Base-by-base conservation (phyloP, 1,140 invertebrate genomes). In the Drosophila ambigua region DNA sequence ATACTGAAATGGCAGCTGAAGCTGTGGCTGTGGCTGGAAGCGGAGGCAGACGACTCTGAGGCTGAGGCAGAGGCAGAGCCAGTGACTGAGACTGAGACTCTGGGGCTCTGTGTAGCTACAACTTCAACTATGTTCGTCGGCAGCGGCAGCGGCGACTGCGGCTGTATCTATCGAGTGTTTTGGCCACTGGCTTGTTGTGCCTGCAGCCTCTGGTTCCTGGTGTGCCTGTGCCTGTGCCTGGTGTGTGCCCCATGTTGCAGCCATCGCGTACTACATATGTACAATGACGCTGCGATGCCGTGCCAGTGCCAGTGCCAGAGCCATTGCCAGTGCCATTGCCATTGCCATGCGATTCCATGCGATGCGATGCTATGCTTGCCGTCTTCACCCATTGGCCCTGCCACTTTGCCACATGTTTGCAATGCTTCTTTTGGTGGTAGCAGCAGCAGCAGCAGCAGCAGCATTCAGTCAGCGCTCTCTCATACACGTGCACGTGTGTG, bases 101-200 rank as follows among this genome's bases (percentile, higher is more conserved):
- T 16, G 58, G 24, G 11, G 11, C 31, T 35, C 31, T 16, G 16
- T 16, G 16, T 16, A 16, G 16, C 16, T 16, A 16, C 16, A 11
- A 39, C 35, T 39, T 39, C 35, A 39, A 71, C 67, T 69, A 69
- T 63, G 62, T 54, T 55, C 45, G 26, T 39, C 16, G 43, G 48
- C 35, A 39, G 59, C 50, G 39, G 60, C 65, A 76, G 75, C 35
- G 58, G 60, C 41, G 60, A 66, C 77, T 66, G 68, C 68, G 50
- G 62, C 62, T 87, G 78, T 87, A 87, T 87, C 83, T 87, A 88
- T 87, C 69, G 82, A 78, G 75, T 87, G 79, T 87, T 88, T 88
- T 87, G 82, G 72, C 83, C 88, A 82, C 79, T 35, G 31, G 35
- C 35, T 88, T 88, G 72, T 71, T 78, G 72, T 76, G 84, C 45